These are phyloP conservation scores for Chlorops oryzae DNA, from an alignment of 1,140 invertebrate genomes.

Conservation along the genomic window DNA sequence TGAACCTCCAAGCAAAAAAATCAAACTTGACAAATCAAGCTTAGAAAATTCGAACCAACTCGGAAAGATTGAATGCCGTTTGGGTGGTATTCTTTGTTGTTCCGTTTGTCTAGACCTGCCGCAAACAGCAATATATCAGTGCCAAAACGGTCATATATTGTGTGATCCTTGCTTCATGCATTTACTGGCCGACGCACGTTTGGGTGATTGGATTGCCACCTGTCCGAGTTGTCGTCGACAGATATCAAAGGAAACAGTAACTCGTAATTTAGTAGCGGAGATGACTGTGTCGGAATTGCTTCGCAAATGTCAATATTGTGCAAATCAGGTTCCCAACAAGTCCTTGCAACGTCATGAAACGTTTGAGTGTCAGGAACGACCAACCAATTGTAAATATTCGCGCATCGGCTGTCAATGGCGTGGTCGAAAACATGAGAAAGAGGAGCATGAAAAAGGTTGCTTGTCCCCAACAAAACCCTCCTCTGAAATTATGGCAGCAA, in stretches of 20 bases:
- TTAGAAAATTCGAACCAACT: too few species aligned
- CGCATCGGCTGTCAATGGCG: conserved; percentile 89
- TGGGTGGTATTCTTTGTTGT: conserved; percentile 91
- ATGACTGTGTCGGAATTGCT: conserved; percentile 92
- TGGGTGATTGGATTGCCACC: conserved; percentile 86
- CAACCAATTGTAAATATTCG: conserved; percentile 76
- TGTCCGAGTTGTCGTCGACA: conserved; percentile 92
- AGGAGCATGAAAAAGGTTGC: conserved; percentile 73
- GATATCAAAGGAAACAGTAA: conserved; percentile 79
- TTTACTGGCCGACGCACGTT: conserved; percentile 84
- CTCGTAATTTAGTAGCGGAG: conserved; percentile 87
- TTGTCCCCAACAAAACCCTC: conserved; percentile 75
- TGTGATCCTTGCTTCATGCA: conserved; percentile 95
- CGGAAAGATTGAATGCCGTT: conserved; percentile 80
- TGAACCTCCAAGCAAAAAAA: too few species aligned
- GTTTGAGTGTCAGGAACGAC: conserved; percentile 81
- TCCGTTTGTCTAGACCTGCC: conserved; percentile 93
- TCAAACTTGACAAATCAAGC: too few species aligned
- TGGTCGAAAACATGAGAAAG: conserved; percentile 74
- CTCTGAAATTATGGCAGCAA: conserved; percentile 73
- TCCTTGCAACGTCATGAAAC: conserved; percentile 79
- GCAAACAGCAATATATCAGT: conserved; percentile 88
- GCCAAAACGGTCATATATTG: conserved; percentile 94
- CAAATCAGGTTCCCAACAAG: conserved; percentile 77
- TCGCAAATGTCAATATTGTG: conserved; percentile 83